Base-by-base conservation (phyloP, 2,888 invertebrate species). In the Acronicta alni region DNA sequence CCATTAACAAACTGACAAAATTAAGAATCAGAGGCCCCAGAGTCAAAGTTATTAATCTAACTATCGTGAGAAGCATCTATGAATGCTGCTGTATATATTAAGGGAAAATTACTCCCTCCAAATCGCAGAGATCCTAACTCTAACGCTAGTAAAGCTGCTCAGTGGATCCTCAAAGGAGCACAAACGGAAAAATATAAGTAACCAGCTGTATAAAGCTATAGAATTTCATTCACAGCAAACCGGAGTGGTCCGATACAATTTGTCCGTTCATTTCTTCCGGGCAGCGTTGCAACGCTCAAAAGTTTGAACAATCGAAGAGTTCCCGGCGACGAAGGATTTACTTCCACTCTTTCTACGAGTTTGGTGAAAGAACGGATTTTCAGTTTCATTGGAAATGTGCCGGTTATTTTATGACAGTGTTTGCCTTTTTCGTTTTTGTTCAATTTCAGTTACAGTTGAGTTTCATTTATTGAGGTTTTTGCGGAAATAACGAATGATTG, bases 211-310 rank as follows among this genome's bases (percentile, higher is more conserved):
- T 44, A 51, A 53, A 52, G 39, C 49, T 67, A 42, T 32, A 38
- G 52, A 58, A 30, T 58, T 61, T 56, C 61, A 52, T 55, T 56
- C 45, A 30, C 55, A 44, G 23, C 47, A 48, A 64, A 65, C 65
- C 32, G 16, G 14, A 52, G 35, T 42, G 17, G 75, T 72, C 75
- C 66, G 54, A 75, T 75, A 72, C 74, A 75, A 75, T 75, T 75
- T 75, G 58, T 20, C 16, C 53, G 45, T 69, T 75, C 76, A 75
- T 75, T 57, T 47, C 48, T 74, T 68, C 44, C 62, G 46, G 43
- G 47, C 52, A 61, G 17, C 30, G 30, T 23, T 20, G n/a, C 47
- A 14, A 42, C 53, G 60, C 38, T 64, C 55, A 49, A 43, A 72
- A 69, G 49, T 75, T 75, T 44, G 55, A 59, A 75, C 58, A 68